Percentiles rank a stretch among this genome's conserved stretches.
phyloP scores from a whole-genome alignment of 1,140 invertebrate genomes.

The Eriosoma lanigerum region DNA sequence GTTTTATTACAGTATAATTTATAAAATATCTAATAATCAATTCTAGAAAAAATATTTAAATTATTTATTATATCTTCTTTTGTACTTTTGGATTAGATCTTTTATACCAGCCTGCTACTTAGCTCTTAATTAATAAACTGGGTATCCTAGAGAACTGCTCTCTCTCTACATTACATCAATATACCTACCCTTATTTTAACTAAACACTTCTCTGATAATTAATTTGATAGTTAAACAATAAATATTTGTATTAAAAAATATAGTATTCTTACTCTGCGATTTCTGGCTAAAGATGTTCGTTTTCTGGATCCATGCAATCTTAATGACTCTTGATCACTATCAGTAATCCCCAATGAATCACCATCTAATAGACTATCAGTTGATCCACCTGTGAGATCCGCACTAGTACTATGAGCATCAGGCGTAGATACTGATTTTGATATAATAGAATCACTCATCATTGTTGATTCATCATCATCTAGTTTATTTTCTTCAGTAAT shows the following conservation, averaged over 20 bases:
- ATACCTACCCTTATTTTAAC: too few species aligned
- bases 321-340: constrained; percentile 44
- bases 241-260: background rate
- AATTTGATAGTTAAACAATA: background rate
- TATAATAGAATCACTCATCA: constrained; percentile 46
- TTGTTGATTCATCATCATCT: constrained; percentile 44
- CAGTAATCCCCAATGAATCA: constrained; percentile 49
- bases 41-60: too few species aligned
- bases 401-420: constrained; percentile 48
- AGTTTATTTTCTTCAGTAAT: constrained; percentile 46
- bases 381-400: constrained; percentile 53
- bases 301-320: constrained; percentile 43
- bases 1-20: too few species aligned
- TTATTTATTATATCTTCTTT: too few species aligned
- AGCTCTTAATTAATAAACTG: too few species aligned
- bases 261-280: constrained; percentile 38
- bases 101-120: too few species aligned
- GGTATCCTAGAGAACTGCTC: too few species aligned
- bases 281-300: constrained; percentile 42
- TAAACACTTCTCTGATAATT: too few species aligned
- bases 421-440: constrained; percentile 46
- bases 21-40: too few species aligned
- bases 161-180: too few species aligned
- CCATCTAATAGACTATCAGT: constrained; percentile 55
- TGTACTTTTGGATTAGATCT: too few species aligned